These are phyloP conservation scores for Ariopsis seemanni DNA, from an alignment of 2,113 vertebrate species.

Conservation along the genomic window DNA sequence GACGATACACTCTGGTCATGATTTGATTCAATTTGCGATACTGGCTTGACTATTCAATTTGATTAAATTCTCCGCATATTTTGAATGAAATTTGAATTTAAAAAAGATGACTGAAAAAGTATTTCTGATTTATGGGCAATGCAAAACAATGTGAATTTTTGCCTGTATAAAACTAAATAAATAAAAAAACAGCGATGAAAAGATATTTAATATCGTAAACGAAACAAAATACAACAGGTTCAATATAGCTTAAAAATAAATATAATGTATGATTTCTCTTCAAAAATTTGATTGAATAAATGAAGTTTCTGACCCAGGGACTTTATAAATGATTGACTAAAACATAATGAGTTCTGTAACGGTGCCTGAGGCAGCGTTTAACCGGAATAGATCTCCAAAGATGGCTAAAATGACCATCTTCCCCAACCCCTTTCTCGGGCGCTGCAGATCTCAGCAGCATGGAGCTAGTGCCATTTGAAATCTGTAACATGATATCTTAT, in stretches of 20 bases:
- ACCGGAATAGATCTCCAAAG: background rate
- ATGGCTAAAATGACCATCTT: background rate
- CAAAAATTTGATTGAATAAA: background rate
- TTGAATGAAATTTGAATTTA: background rate
- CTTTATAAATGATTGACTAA: background rate
- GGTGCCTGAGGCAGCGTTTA: background rate
- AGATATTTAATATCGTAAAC: background rate
- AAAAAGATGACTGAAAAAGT: background rate
- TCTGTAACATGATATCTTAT: no score
- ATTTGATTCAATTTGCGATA: background rate
- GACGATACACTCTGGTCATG: background rate
- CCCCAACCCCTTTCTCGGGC: background rate
- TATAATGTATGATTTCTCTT: background rate
- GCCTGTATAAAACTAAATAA: background rate
- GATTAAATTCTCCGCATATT: background rate
- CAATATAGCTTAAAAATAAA: background rate
- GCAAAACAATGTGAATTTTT: background rate
- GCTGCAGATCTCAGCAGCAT: background rate
- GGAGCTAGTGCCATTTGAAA: no score
- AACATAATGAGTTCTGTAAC: background rate
- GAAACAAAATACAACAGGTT: background rate
- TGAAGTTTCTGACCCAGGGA: background rate
- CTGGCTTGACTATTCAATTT: background rate
- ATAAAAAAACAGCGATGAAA: background rate
- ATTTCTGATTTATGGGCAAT: no score